Percentiles rank a stretch among this genome's conserved stretches.
These are phyloP conservation scores for Sander vitreus DNA, from an alignment of 2,113 vertebrate species.

Conservation along the genomic window DNA sequence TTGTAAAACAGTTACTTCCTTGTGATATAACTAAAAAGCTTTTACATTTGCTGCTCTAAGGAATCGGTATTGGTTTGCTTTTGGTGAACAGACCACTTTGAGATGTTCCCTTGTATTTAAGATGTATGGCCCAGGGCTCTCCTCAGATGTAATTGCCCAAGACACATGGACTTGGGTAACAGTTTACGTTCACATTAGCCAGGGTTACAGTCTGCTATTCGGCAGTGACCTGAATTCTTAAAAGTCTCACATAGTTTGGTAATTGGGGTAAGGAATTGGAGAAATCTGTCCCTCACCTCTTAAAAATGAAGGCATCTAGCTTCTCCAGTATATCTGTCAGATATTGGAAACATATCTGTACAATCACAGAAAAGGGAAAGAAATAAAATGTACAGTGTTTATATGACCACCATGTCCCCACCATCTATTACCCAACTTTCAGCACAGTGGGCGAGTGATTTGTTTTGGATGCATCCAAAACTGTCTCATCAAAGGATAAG, in stretches of 20 bases:
- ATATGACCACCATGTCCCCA: background rate
- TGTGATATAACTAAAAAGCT: background rate
- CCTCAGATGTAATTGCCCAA: background rate
- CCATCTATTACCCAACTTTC: background rate
- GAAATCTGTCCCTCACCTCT: background rate
- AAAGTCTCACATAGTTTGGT: slow-evolving; percentile 1
- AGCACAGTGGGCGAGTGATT: background rate
- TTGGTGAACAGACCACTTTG: background rate
- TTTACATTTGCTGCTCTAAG: background rate
- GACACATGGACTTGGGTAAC: background rate
- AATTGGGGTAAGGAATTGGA: slow-evolving; percentile 8
- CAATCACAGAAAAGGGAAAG: background rate
- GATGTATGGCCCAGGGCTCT: background rate
- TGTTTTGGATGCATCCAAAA: background rate
- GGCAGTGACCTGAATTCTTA: slow-evolving; percentile 10
- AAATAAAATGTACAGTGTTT: background rate
- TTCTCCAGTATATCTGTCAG: background rate
- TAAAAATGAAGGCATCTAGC: background rate
- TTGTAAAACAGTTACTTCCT: background rate
- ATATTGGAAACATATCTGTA: background rate
- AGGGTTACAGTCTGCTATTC: background rate
- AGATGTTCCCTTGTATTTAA: background rate
- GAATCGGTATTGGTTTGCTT: background rate
- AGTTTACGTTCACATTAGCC: slow-evolving; percentile 12
- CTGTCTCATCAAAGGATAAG: background rate